These are phyloP conservation scores for Caenorhabditis sp. DNA, from an alignment of 2,888 invertebrate genomes.

Conservation along the genomic window DNA sequence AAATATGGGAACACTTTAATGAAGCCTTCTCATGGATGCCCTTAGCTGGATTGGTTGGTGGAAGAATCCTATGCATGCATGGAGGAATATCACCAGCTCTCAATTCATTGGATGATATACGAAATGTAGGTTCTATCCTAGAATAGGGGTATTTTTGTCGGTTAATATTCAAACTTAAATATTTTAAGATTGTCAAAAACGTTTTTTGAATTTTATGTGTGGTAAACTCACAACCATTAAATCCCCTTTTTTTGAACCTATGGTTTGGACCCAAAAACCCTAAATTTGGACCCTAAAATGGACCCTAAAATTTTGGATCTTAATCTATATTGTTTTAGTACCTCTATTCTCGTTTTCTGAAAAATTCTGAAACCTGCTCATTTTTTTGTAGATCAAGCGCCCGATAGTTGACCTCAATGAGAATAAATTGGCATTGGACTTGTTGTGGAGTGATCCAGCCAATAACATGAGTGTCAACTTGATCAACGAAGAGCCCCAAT, in stretches of 20 bases:
- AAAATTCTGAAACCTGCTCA: too few species aligned
- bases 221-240: too few species aligned
- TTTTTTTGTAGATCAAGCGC: slow-evolving; percentile 28
- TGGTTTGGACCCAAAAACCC: too few species aligned
- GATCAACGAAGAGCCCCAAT: background rate
- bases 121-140: too few species aligned
- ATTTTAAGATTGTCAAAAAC: too few species aligned
- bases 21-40: slow-evolving; percentile 42
- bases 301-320: too few species aligned
- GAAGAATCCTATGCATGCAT: slow-evolving; percentile 46
- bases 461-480: slow-evolving; percentile 2
- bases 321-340: too few species aligned
- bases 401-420: slow-evolving; percentile 19
- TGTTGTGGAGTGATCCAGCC: slow-evolving; percentile 41
- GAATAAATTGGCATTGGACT: slow-evolving; percentile 19
- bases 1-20: slow-evolving; percentile 29
- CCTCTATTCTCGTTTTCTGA: too few species aligned
- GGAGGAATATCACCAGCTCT: slow-evolving; percentile 43
- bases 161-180: too few species aligned
- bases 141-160: too few species aligned
- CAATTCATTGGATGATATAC: slow-evolving; percentile 26
- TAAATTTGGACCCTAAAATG: too few species aligned
- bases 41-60: slow-evolving; percentile 30
- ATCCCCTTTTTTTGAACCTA: background rate
- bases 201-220: slow-evolving; percentile 4